These are phyloP conservation scores for Alca torda DNA, from an alignment of 2,797 vertebrate genomes.

Conservation along the genomic window DNA sequence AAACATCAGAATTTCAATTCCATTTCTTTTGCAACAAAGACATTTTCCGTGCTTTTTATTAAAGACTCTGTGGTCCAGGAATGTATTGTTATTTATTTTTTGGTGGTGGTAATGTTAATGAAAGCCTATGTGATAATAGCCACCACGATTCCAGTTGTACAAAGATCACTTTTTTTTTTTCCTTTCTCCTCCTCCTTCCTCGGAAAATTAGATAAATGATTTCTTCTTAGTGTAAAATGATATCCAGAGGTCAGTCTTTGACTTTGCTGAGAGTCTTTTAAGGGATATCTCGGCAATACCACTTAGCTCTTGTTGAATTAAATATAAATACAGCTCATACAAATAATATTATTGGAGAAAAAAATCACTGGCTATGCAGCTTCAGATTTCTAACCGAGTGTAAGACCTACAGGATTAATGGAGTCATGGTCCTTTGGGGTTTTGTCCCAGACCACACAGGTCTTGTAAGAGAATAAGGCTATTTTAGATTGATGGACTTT, in stretches of 20 bases:
- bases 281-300: slow-evolving; percentile 2
- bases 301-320: slow-evolving; percentile 46
- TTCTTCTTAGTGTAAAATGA: slow-evolving; percentile 35
- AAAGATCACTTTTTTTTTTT: not conserved
- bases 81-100: not conserved
- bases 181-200: not conserved
- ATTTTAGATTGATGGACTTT: slow-evolving; percentile 54
- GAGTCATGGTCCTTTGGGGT: slow-evolving; percentile 35
- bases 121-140: not conserved
- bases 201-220: slow-evolving; percentile 17
- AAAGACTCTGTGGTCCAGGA: not conserved
- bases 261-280: slow-evolving; percentile 20
- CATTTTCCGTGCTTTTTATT: not conserved
- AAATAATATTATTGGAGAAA: slow-evolving; percentile 46
- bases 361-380: slow-evolving; percentile 15
- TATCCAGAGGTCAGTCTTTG: slow-evolving; percentile 52
- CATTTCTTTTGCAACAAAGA: not conserved
- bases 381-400: slow-evolving; percentile 41
- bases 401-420: slow-evolving; percentile 35
- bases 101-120: not conserved
- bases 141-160: not conserved
- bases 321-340: slow-evolving; percentile 51
- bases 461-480: slow-evolving; percentile 49
- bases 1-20: not conserved
- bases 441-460: slow-evolving; percentile 27